A percentile compares a stretch with the other conserved stretches of the same genome.
Conservation (phyloP, 2,888 invertebrate genomes). For the Malthinus flaveolus region DNA sequence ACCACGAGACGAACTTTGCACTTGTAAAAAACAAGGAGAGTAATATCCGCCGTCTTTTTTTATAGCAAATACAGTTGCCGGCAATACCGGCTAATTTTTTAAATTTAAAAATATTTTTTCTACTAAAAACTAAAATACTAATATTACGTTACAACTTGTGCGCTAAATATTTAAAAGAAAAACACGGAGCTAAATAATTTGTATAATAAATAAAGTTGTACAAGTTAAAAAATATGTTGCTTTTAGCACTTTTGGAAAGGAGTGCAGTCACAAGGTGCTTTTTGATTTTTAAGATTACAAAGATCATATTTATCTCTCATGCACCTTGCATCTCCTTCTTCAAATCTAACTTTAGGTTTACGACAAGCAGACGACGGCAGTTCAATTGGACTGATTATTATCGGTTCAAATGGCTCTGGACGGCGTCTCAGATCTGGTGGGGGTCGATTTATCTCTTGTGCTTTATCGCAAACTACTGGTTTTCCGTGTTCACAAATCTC, state of each 20-base stretch:
- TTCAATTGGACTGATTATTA: conserved; percentile 46
- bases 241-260: conserved; percentile 6
- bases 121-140: no score
- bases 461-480: conserved; percentile 42
- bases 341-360: conserved; percentile 45
- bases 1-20: background rate
- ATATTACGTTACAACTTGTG: no score
- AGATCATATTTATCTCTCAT: conserved; percentile 44
- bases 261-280: conserved; percentile 46
- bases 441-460: conserved; percentile 22
- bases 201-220: background rate
- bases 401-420: conserved; percentile 33
- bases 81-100: no score
- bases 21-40: no score
- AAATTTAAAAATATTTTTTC: no score
- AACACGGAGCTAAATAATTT: no score
- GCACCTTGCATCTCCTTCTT: conserved; percentile 44
- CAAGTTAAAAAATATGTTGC: background rate
- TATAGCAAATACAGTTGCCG: no score
- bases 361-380: conserved; percentile 45
- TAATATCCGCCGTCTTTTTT: no score
- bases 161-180: background rate
- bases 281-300: conserved; percentile 46
- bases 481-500: conserved; percentile 43
- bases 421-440: conserved; percentile 15